Evolutionary conservation across 2,888 invertebrate genomes (phyloP), one percentile per base, ranked within the genome.

Genomic region (Acanthosepion lycidas): DNA sequence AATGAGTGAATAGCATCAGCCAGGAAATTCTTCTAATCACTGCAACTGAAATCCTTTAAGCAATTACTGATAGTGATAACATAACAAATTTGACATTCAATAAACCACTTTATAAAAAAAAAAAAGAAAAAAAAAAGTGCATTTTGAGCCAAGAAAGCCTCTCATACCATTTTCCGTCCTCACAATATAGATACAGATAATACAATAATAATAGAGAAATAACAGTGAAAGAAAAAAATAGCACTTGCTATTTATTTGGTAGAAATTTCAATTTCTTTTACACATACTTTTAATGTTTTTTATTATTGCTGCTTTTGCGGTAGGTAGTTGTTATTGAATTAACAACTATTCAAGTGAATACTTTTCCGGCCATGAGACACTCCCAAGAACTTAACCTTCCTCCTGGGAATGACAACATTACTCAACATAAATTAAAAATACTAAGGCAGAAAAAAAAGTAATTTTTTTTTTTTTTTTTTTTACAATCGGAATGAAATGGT

Each of bases 1-100:
- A 78, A 78, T 78, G 78, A 78, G 78, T n/a, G 78, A 78, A 78
- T n/a, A 78, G 78, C n/a, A n/a, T 78, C 78, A 33, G n/a, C 78
- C 78, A 33, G 78, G 78, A 78, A 78, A 78, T 78, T n/a, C 64
- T 64, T 64, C 78, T 78, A 78, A 78, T 78, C 78, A 78, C 78
- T 33, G 78, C 78, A 78, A 78, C 78, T 78, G 15, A 78, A 78
- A 78, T 78, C n/a, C 3, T 78, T n/a, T n/a, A 12, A 78, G n/a
- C n/a, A n/a, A 78, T n/a, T 78, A 33, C n/a, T 78, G n/a, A 78
- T n/a, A 42, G 42, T 42, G 42, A 42, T 42, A 78, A 78, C 33
- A 33, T 33, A 33, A 33, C n/a, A 78, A n/a, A 78, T n/a, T 78
- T 78, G 78, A 78, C 78, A 78, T 78, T 78, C 78, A 78, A 78